Percentiles rank a stretch among this genome's conserved stretches.
These are phyloP conservation scores for Rhagoletis zephyria DNA, from an alignment of 1,140 invertebrate species.

Conservation along the genomic window DNA sequence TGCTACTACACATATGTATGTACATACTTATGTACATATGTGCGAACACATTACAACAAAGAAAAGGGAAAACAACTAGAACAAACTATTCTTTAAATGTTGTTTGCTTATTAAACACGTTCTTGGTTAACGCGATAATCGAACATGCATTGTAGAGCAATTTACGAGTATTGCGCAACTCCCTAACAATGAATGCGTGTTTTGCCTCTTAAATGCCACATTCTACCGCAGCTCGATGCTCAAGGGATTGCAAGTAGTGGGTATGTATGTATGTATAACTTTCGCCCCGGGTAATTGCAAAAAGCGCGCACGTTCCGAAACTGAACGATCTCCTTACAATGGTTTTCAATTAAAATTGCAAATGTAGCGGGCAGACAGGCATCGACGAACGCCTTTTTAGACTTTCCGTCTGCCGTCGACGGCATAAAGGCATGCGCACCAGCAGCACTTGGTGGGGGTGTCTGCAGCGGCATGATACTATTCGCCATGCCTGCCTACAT, in stretches of 20 bases:
- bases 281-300: slow-evolving; percentile 44
- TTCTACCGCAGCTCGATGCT: neutral
- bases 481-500: neutral
- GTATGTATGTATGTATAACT: neutral
- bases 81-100: slow-evolving; percentile 6
- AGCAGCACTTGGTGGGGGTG: neutral
- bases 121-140: neutral
- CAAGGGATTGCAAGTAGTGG: neutral
- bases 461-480: neutral
- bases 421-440: neutral
- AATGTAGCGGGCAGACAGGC: slow-evolving; percentile 30
- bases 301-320: slow-evolving; percentile 19
- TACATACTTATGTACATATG: too few species aligned
- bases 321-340: neutral
- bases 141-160: neutral
- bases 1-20: neutral
- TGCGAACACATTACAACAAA: too few species aligned
- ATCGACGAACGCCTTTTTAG: slow-evolving; percentile 2
- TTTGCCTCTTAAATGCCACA: neutral
- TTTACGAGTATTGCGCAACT: neutral
- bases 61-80: neutral
- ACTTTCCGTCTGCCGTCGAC: neutral
- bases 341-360: slow-evolving; percentile 50
- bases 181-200: neutral
- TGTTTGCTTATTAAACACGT: neutral